A percentile compares a stretch with the other conserved stretches of the same genome.
These are phyloP conservation scores for Mixornis gularis DNA, from an alignment of 2,113 vertebrate genomes.

Conservation along the genomic window DNA sequence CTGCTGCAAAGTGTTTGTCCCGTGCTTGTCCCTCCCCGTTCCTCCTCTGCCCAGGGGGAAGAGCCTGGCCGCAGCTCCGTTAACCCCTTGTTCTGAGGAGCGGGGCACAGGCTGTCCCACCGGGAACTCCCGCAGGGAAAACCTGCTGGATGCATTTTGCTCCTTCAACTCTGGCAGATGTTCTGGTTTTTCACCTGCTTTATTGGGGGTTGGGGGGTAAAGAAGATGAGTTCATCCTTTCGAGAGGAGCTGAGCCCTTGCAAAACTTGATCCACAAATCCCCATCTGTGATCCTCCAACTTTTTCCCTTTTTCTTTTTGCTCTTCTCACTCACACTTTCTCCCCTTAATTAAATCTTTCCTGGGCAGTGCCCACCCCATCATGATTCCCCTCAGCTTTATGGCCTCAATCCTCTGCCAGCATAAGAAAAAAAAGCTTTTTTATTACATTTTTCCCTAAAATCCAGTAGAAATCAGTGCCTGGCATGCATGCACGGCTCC, in stretches of 20 bases:
- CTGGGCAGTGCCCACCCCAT: accelerated
- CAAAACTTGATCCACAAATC: not conserved
- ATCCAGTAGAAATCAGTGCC: not conserved
- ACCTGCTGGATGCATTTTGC: accelerated
- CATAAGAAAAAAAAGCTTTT: not conserved
- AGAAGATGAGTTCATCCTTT: not conserved
- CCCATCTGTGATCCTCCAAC: not conserved
- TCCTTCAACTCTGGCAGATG: accelerated
- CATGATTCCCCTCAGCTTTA: not conserved
- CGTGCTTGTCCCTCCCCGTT: not conserved
- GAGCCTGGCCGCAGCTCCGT: not conserved
- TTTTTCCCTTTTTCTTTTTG: not conserved
- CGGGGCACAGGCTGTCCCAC: not conserved
- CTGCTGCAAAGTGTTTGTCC: not conserved
- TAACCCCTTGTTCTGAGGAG: not conserved
- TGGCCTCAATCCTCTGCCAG: not conserved
- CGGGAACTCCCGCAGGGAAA: not conserved
- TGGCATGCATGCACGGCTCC: not conserved
- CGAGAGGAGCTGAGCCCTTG: not conserved
- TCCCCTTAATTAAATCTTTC: not conserved
- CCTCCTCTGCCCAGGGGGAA: not conserved
- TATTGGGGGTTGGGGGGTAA: not conserved
- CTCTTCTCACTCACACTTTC: not conserved
- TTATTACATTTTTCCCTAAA: not conserved
- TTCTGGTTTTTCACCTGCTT: not conserved